Evolutionary conservation across 2,797 vertebrate species (phyloP).

Genomic region (Falco biarmicus): DNA sequence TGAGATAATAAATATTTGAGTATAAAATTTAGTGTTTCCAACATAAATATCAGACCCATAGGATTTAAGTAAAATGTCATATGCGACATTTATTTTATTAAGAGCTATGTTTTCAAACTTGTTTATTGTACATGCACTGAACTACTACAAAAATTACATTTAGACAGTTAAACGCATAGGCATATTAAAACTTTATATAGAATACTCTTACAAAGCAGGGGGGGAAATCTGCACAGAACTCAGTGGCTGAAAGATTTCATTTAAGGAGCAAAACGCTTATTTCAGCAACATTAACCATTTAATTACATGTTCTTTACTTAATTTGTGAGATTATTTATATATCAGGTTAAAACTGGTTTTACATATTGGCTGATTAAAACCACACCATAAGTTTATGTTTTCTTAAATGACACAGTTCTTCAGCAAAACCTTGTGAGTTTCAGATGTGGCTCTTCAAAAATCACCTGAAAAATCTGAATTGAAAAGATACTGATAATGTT

Average conservation of each 20-base stretch:
- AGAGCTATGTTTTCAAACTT: slow-evolving; percentile 50
- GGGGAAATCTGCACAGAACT: neutral
- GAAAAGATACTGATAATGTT: neutral
- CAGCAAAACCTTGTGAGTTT: neutral
- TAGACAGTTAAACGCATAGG: neutral
- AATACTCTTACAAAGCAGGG: neutral
- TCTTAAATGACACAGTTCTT: neutral
- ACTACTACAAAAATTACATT: slow-evolving; percentile 20
- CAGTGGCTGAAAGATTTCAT: neutral
- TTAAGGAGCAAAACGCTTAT: neutral
- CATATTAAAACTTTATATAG: neutral
- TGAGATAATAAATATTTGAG: neutral
- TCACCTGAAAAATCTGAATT: neutral
- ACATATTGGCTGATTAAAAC: neutral
- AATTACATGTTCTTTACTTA: neutral
- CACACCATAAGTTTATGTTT: neutral
- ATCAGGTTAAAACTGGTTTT: neutral
- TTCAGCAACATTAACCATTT: neutral
- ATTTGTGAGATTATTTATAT: neutral
- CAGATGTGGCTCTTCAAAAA: neutral
- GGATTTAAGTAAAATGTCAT: slow-evolving; percentile 27
- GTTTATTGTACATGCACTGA: neutral
- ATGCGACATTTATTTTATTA: slow-evolving; percentile 38
- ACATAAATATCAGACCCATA: neutral
- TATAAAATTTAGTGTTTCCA: neutral